These are phyloP conservation scores for Eurytoma adleriae DNA, from an alignment of 2,888 invertebrate genomes.

Conservation along the genomic window DNA sequence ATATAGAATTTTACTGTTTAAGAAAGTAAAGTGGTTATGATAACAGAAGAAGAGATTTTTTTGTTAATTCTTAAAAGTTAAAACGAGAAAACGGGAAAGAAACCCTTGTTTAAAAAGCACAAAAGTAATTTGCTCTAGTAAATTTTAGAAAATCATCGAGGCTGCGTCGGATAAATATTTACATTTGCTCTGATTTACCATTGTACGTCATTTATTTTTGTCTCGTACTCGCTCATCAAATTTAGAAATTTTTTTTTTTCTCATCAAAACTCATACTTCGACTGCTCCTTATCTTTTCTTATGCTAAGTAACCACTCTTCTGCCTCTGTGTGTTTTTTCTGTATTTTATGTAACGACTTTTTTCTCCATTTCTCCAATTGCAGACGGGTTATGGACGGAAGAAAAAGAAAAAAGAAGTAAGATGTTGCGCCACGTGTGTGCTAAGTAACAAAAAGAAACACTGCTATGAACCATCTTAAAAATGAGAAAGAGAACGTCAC, in stretches of 20 bases:
- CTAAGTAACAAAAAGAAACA: conserved; percentile 56
- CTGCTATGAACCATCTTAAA: conserved; percentile 47
- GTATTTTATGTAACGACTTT: conserved; percentile 76
- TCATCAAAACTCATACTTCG: conserved; percentile 29
- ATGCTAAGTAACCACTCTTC: conserved; percentile 65
- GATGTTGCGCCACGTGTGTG: conserved; percentile 78
- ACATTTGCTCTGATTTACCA: conserved; percentile 36
- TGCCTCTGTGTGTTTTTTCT: conserved; percentile 63
- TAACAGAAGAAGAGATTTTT: too few species aligned
- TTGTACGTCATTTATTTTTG: not conserved
- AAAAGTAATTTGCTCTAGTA: conserved; percentile 36
- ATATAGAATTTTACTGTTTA: not conserved
- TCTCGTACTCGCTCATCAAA: conserved; percentile 54
- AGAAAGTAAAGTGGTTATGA: too few species aligned
- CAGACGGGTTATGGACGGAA: conserved; percentile 96
- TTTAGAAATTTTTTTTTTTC: conserved; percentile 18
- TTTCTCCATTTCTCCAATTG: conserved; percentile 79
- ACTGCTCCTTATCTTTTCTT: conserved; percentile 56
- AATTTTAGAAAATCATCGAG: conserved; percentile 47
- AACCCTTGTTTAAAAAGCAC: conserved; percentile 4
- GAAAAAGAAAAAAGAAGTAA: conserved; percentile 99
- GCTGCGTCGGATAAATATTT: conserved; percentile 31
- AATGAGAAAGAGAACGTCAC: conserved; percentile 53
- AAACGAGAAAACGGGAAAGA: not conserved
- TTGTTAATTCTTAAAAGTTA: too few species aligned